A percentile compares a stretch with the other conserved stretches of the same genome.
These are phyloP conservation scores for Columba guinea DNA, from an alignment of 2,797 vertebrate genomes.

Conservation along the genomic window DNA sequence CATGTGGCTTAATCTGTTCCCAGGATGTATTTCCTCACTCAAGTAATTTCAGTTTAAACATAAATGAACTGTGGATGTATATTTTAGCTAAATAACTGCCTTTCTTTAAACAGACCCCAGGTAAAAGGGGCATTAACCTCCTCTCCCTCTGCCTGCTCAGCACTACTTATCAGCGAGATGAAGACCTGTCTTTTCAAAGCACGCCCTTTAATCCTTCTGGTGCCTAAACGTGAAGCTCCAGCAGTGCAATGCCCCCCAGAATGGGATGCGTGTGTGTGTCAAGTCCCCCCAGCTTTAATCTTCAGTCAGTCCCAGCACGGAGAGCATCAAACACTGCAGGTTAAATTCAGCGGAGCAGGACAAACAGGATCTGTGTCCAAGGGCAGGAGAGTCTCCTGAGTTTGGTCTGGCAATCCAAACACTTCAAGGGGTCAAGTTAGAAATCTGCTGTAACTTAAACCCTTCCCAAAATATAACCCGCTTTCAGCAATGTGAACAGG, in stretches of 20 bases:
- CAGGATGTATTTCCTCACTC: constrained; percentile 25
- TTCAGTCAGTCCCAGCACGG: not conserved
- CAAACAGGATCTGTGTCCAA: not conserved
- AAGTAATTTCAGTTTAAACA: constrained; percentile 48
- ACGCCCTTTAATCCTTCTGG: not conserved
- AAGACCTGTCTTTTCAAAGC: not conserved
- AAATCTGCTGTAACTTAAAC: not conserved
- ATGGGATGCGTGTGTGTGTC: not conserved
- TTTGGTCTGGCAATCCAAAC: not conserved
- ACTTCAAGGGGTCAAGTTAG: not conserved
- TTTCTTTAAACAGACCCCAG: constrained; percentile 25
- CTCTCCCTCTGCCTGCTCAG: not conserved
- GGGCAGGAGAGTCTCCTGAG: not conserved
- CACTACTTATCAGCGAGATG: not conserved
- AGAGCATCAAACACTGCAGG: not conserved
- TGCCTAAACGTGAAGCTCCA: constrained; percentile 8
- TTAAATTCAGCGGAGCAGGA: constrained; percentile 17
- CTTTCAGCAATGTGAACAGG: not conserved
- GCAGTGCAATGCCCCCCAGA: not conserved
- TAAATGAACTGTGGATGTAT: not conserved
- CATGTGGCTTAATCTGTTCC: constrained; percentile 9
- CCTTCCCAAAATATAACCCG: not conserved
- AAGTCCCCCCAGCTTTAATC: not conserved
- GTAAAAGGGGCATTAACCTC: constrained; percentile 27
- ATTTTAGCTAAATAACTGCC: not conserved